Evolutionary conservation across 2,888 invertebrate species (phyloP), one percentile per base, ranked within the genome.

Genomic region (Pollenia amentaria): DNA sequence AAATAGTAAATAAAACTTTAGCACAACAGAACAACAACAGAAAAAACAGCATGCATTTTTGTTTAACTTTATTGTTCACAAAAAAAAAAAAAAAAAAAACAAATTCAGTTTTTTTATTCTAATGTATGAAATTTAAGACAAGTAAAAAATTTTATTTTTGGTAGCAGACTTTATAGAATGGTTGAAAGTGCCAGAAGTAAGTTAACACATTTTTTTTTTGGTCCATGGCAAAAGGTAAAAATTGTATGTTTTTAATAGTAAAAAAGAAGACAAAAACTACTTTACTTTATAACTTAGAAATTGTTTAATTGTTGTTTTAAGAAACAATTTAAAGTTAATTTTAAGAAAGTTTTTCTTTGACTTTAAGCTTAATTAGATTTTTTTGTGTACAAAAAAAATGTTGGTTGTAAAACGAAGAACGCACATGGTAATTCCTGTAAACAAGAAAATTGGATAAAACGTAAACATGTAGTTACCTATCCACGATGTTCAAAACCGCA

Each of bases 21-120:
- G 29, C 16, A 72, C 12, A 40, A 42, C 57, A 76, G n/a, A n/a
- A 48, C 3, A 48, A 29, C 53, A 65, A 55, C 21, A 75, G 18
- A 51, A 76, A 62, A 14, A 67, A 72, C 65, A 76, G 62, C 69
- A 76, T 55, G 64, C 72, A 72, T 84, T 65, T 84, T 84, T 77
- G 72, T 84, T 72, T 72, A 78, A 72, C 72, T 85, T 75, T 75
- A 76, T 80, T 60, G 57, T 67, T 55, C 48, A 60, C 51, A 44
- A 73, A 73, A 38, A 64, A n/a, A n/a, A n/a, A n/a, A n/a, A n/a
- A n/a, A n/a, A n/a, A n/a, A n/a, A n/a, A n/a, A n/a, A n/a, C n/a
- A n/a, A n/a, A n/a, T n/a, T n/a, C n/a, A n/a, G n/a, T 67, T 69
- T 42, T 69, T 38, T 70, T 4, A 14, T 57, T 48, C 21, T 14